Conservation (phyloP, 1,140 invertebrate species). For the Drosophila jambulina region DNA sequence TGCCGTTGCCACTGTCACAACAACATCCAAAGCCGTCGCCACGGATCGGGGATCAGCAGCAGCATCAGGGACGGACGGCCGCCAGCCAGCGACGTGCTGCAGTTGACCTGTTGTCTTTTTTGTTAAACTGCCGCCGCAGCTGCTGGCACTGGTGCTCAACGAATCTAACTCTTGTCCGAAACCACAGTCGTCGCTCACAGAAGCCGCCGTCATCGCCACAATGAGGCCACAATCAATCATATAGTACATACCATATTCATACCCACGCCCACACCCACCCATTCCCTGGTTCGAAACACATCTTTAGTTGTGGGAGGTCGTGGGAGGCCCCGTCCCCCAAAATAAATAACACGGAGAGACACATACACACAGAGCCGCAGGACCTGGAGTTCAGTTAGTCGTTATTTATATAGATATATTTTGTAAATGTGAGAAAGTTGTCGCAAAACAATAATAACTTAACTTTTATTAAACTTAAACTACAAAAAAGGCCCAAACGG, state of each 20-base stretch:
- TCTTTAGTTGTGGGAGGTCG: conserved; percentile 19
- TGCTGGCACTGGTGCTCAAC: conserved; percentile 35
- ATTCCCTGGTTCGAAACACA: conserved; percentile 23
- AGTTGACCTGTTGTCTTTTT: conserved; percentile 65
- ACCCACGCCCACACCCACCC: neutral
- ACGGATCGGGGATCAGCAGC: conserved; percentile 17
- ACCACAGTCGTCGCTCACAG: conserved; percentile 33
- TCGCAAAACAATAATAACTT: conserved; percentile 40
- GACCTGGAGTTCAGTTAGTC: conserved; percentile 33
- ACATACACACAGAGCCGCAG: conserved; percentile 7
- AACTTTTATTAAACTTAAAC: conserved; percentile 26
- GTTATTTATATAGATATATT: conserved; percentile 50
- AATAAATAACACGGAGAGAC: neutral
- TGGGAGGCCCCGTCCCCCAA: neutral
- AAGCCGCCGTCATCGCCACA: conserved; percentile 14
- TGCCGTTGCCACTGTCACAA: conserved; percentile 25
- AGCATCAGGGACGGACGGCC: conserved; percentile 23
- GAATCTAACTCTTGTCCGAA: conserved; percentile 48
- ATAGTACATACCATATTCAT: conserved; percentile 4
- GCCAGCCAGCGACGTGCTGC: conserved; percentile 39
- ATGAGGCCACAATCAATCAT: neutral
- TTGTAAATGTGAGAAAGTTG: conserved; percentile 41
- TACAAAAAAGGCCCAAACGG: neutral
- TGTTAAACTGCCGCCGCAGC: conserved; percentile 54
- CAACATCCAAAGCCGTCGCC: conserved; percentile 2